phyloP scores from a whole-genome alignment of 2,113 vertebrate species.

The Etheostoma cragini region DNA sequence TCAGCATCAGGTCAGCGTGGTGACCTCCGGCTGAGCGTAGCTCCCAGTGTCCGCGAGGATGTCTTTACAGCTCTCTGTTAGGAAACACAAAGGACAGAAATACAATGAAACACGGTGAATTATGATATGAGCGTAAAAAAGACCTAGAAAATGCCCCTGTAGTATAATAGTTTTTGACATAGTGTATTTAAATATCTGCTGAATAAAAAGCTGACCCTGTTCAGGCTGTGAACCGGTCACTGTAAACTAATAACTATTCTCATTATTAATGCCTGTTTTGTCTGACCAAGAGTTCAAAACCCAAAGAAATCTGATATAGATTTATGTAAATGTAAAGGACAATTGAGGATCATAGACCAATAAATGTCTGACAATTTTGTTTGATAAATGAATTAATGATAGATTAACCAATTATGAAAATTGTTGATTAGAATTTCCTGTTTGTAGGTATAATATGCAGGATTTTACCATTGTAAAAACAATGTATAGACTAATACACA shows the following conservation, averaged over 20 bases:
- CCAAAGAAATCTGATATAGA: not conserved
- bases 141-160: not conserved
- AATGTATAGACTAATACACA: too few species aligned
- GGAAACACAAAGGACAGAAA: constrained; percentile 49
- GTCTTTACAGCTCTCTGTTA: constrained; percentile 83
- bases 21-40: constrained; percentile 81
- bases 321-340: not conserved
- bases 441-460: not conserved
- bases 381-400: not conserved
- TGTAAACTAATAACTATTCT: not conserved
- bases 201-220: not conserved
- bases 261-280: too few species aligned
- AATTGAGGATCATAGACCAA: not conserved
- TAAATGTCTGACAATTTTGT: not conserved
- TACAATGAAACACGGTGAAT: constrained; percentile 6
- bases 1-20: constrained; percentile 79
- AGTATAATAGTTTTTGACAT: not conserved
- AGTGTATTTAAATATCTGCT: not conserved
- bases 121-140: not conserved
- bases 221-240: not conserved
- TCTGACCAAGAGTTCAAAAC: not conserved
- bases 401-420: not conserved
- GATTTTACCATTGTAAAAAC: too few species aligned
- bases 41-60: constrained; percentile 72
- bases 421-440: not conserved